A percentile compares a stretch with the other conserved stretches of the same genome.
phyloP scores from a whole-genome alignment of 2,888 invertebrate species.

The Mermis nigrescens region DNA sequence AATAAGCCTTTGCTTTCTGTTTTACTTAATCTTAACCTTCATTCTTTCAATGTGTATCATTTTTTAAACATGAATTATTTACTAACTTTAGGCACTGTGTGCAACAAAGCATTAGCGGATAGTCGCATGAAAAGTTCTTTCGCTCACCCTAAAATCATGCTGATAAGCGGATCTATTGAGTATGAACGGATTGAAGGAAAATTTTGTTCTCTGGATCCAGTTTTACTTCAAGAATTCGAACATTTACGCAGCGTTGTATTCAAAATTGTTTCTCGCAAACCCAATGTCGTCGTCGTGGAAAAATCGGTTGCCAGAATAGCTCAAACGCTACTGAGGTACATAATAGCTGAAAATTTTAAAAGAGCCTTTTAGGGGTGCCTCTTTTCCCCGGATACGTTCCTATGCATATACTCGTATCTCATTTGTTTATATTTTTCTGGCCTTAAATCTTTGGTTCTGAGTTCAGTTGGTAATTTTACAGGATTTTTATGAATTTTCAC shows the following conservation, averaged over 20 bases:
- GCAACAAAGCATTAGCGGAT: slow-evolving; percentile 81
- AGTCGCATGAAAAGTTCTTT: slow-evolving; percentile 42
- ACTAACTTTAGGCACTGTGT: slow-evolving; percentile 52
- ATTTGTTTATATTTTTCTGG: too few species aligned
- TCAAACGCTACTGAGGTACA: slow-evolving; percentile 48
- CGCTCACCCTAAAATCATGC: slow-evolving; percentile 58
- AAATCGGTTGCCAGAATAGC: slow-evolving; percentile 61
- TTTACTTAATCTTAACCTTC: slow-evolving; percentile 48
- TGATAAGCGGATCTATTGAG: slow-evolving; percentile 71
- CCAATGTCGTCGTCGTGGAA: slow-evolving; percentile 71
- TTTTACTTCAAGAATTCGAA: slow-evolving; percentile 49
- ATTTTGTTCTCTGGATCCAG: slow-evolving; percentile 75
- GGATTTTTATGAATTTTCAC: too few species aligned
- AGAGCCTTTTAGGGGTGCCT: too few species aligned
- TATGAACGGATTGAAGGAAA: slow-evolving; percentile 85
- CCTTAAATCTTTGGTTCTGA: too few species aligned
- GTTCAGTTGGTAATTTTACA: too few species aligned
- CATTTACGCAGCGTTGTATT: slow-evolving; percentile 47
- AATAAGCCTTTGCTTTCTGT: slow-evolving; percentile 2
- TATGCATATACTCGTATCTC: too few species aligned
- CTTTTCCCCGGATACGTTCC: too few species aligned
- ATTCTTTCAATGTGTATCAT: too few species aligned
- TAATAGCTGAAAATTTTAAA: too few species aligned
- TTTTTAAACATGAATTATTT: not conserved
- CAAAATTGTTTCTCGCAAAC: slow-evolving; percentile 59